Evolutionary conservation across 2,888 invertebrate species (phyloP).

Genomic region (Antheraea yamamai): DNA sequence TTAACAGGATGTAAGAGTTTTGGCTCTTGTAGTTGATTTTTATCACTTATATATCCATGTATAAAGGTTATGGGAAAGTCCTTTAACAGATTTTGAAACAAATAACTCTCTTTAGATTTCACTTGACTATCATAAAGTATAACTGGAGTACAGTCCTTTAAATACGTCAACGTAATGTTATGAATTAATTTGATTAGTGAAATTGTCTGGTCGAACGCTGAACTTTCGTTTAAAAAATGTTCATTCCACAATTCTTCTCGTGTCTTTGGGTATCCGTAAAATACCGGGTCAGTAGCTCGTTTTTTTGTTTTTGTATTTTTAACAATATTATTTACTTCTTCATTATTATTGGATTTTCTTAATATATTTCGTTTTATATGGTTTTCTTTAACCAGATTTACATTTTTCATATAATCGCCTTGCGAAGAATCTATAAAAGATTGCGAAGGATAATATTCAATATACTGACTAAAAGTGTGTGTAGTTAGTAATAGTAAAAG

Average conservation of each 20-base stretch:
- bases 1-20: conserved; percentile 62
- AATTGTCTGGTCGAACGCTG: conserved; percentile 74
- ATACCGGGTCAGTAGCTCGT: conserved; percentile 76
- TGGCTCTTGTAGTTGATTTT: conserved; percentile 70
- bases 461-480: conserved; percentile 40
- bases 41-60: conserved; percentile 83
- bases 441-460: conserved; percentile 61
- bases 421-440: conserved; percentile 27
- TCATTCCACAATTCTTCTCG: conserved; percentile 79
- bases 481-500: conserved; percentile 22
- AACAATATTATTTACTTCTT: background rate
- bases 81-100: conserved; percentile 83
- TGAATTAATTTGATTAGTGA: conserved; percentile 83
- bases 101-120: conserved; percentile 77
- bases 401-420: conserved; percentile 15
- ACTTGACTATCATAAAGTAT: conserved; percentile 85
- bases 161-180: conserved; percentile 82
- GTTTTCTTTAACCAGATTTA: background rate
- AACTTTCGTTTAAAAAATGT: conserved; percentile 68
- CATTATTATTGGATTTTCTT: conserved; percentile 11
- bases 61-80: conserved; percentile 81
- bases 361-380: background rate
- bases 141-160: conserved; percentile 84
- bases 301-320: conserved; percentile 25
- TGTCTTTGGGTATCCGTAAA: conserved; percentile 82